Evolutionary conservation across 2,797 vertebrate genomes (phyloP).

Genomic region (Steatocranus sp.): DNA sequence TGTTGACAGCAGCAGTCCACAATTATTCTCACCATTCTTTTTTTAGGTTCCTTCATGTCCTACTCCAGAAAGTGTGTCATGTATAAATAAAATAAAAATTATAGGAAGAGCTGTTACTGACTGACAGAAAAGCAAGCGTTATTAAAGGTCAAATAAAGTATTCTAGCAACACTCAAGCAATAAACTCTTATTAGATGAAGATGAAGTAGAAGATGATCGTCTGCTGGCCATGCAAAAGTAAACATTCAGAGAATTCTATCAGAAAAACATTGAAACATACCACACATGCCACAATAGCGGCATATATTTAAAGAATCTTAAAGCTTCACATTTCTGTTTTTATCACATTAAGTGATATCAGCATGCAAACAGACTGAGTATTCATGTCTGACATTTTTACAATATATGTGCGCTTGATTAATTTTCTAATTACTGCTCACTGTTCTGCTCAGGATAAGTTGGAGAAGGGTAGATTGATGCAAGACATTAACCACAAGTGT

Average conservation of each 20-base stretch:
- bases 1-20: conserved; percentile 25
- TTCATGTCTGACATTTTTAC: background rate
- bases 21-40: conserved; percentile 7
- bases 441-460: background rate
- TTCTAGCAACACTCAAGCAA: background rate
- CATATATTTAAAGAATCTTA: background rate
- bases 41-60: background rate
- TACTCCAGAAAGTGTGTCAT: conserved; percentile 19
- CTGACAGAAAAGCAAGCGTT: background rate
- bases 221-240: background rate
- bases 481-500: background rate
- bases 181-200: background rate
- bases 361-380: background rate
- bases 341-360: background rate
- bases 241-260: background rate
- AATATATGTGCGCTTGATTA: background rate
- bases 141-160: background rate
- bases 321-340: background rate
- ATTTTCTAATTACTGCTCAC: background rate
- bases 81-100: conserved; percentile 11
- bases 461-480: background rate
- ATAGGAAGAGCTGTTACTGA: background rate
- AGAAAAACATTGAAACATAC: background rate
- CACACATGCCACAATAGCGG: background rate
- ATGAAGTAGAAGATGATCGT: background rate